Evolutionary conservation across 2,113 vertebrate species (phyloP).

Genomic region (Ciconia maguari): DNA sequence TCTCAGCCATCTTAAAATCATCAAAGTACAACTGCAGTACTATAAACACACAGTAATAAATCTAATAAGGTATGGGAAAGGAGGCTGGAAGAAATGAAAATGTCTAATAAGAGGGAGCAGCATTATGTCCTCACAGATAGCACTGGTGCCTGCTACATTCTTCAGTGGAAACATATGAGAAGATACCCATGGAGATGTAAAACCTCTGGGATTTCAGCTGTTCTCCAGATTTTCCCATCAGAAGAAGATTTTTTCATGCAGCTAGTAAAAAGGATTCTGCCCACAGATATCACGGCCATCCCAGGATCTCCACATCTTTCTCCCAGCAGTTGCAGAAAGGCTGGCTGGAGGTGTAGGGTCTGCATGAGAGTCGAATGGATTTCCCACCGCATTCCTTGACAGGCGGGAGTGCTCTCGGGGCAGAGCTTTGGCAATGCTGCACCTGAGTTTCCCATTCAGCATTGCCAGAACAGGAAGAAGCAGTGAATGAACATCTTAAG

Average conservation of each 20-base stretch:
- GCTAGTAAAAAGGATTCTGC: neutral
- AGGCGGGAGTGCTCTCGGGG: rapidly evolving
- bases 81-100: neutral
- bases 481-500: neutral
- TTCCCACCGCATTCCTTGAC: neutral
- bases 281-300: neutral
- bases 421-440: neutral
- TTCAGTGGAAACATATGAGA: neutral
- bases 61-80: neutral
- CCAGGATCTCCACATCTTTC: neutral
- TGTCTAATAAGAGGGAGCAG: neutral
- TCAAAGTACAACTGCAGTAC: neutral
- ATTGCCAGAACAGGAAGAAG: neutral
- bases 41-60: neutral
- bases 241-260: neutral
- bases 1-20: neutral
- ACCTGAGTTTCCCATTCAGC: neutral
- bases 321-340: neutral
- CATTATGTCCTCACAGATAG: neutral
- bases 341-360: neutral
- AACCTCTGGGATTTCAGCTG: neutral
- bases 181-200: neutral
- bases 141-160: neutral
- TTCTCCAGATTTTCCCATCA: neutral
- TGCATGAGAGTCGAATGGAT: neutral